Percentiles rank a stretch among this genome's conserved stretches.
These are phyloP conservation scores for Barnardius zonarius DNA, from an alignment of 2,113 vertebrate genomes.

Conservation along the genomic window DNA sequence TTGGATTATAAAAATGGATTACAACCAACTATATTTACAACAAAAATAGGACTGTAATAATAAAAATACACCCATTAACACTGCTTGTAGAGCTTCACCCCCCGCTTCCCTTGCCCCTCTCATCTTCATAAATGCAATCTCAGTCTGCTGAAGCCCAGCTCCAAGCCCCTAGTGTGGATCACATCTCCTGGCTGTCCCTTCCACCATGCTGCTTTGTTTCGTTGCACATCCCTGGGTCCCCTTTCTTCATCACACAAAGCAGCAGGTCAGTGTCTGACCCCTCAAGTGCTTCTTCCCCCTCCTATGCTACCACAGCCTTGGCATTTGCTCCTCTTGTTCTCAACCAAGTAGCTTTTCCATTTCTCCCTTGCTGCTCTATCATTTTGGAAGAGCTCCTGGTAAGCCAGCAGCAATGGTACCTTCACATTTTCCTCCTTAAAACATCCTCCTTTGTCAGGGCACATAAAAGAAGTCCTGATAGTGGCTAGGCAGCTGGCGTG, in stretches of 20 bases:
- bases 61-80: background rate
- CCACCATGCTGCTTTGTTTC: fast-evolving
- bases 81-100: background rate
- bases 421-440: background rate
- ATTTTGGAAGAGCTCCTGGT: background rate
- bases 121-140: background rate
- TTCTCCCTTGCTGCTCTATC: background rate
- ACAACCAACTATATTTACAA: background rate
- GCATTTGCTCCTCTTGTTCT: background rate
- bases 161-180: background rate
- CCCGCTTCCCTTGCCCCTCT: background rate
- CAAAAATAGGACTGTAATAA: background rate
- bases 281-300: background rate
- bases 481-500: background rate
- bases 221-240: fast-evolving
- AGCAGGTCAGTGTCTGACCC: background rate
- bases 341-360: background rate
- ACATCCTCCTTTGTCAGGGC: background rate
- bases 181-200: background rate
- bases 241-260: background rate
- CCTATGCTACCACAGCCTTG: background rate
- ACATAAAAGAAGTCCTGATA: background rate
- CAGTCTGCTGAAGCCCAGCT: background rate
- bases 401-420: background rate
- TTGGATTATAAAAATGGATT: background rate